phyloP scores from a whole-genome alignment of 2,797 vertebrate species.

The Cephalopachus bancanus region DNA sequence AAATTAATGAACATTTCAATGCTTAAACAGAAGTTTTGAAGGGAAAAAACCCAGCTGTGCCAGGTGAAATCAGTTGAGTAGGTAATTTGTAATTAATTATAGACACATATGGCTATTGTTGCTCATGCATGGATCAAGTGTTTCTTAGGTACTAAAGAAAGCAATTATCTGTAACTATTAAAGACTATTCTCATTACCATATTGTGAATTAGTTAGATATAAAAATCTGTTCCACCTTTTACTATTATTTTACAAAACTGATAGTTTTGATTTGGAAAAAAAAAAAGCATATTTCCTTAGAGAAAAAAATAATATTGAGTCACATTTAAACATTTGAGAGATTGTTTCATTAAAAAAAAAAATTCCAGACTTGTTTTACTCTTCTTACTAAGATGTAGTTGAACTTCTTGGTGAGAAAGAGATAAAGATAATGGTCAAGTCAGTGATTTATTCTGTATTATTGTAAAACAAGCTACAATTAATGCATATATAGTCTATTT shows the following conservation, averaged over 20 bases:
- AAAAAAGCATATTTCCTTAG: background rate
- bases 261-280: background rate
- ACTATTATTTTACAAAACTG: background rate
- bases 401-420: background rate
- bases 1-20: conserved; percentile 68
- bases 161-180: background rate
- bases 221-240: background rate
- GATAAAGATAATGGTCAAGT: background rate
- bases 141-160: conserved; percentile 19
- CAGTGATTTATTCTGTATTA: background rate
- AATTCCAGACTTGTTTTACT: background rate
- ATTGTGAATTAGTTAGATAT: background rate
- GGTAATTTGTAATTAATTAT: conserved; percentile 77
- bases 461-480: background rate
- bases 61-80: conserved; percentile 49
- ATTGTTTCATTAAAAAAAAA: background rate
- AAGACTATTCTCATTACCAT: background rate
- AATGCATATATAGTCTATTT: background rate
- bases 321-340: background rate
- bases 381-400: background rate
- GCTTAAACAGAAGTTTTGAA: conserved; percentile 29
- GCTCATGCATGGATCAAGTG: background rate
- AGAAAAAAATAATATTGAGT: background rate
- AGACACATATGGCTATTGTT: conserved; percentile 49
- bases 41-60: background rate